Conservation (phyloP, 2,888 invertebrate genomes). For the Chymomyza amoena region DNA sequence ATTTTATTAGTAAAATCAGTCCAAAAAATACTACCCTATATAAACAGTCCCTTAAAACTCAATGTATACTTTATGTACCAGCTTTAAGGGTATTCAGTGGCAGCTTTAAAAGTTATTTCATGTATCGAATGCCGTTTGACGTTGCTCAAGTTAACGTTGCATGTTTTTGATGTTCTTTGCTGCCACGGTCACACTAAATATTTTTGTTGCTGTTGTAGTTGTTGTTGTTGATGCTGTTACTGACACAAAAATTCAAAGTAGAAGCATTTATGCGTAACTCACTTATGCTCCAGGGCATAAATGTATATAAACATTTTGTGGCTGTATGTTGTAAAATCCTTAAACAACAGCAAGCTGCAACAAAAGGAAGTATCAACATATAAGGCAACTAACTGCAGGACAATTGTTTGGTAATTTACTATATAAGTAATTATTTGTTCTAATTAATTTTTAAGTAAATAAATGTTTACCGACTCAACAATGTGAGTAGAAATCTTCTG, state of each 20-base stretch:
- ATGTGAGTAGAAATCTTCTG: too few relatives aligned
- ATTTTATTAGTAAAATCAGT: too few relatives aligned
- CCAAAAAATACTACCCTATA: too few relatives aligned
- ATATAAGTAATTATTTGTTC: background rate
- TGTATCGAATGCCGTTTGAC: conserved; percentile 42
- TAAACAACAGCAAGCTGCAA: background rate
- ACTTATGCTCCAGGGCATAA: conserved; percentile 6
- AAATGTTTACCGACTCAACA: too few relatives aligned
- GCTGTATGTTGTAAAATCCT: background rate
- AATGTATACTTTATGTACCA: background rate
- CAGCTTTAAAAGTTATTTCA: conserved; percentile 33
- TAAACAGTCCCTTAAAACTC: too few relatives aligned
- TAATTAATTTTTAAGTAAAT: too few relatives aligned
- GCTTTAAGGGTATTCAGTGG: background rate
- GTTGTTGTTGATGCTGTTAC: background rate
- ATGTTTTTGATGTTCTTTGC: conserved; percentile 18
- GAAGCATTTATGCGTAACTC: background rate
- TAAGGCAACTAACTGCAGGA: too few relatives aligned
- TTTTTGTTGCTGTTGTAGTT: conserved; percentile 3
- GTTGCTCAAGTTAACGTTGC: conserved; percentile 22
- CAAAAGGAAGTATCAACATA: background rate
- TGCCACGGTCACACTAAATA: background rate
- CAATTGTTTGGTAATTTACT: background rate
- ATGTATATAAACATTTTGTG: conserved; percentile 16
- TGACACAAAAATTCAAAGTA: background rate